These are phyloP conservation scores for Empis stercorea DNA, from an alignment of 2,888 invertebrate species.

Conservation along the genomic window DNA sequence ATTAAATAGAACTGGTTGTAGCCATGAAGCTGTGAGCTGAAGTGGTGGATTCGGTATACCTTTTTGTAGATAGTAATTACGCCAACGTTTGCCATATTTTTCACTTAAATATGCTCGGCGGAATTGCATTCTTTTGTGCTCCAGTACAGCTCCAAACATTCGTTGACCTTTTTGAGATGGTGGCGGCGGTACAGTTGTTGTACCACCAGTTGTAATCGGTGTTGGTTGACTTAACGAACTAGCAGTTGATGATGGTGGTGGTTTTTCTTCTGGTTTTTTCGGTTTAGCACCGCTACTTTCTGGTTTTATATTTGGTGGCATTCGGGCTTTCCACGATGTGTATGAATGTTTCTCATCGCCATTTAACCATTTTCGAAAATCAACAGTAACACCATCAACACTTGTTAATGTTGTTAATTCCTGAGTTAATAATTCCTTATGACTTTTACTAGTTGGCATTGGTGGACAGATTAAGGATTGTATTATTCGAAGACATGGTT, in stretches of 20 bases:
- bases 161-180: conserved; percentile 11
- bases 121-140: conserved; percentile 29
- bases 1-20: conserved; percentile 85
- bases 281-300: conserved; percentile 19
- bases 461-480: conserved; percentile 65
- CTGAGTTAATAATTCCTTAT: conserved; percentile 42
- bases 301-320: conserved; percentile 37
- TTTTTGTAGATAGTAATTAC: conserved; percentile 28
- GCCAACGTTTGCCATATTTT: conserved; percentile 64
- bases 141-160: conserved; percentile 16
- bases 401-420: conserved; percentile 42
- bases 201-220: conserved; percentile 2
- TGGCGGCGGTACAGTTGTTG: conserved; percentile 5
- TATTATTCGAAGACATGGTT: conserved; percentile 87
- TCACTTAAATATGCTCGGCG: conserved; percentile 50
- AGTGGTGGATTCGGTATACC: conserved; percentile 35
- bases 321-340: conserved; percentile 55
- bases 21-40: conserved; percentile 55
- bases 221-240: conserved; percentile 4
- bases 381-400: conserved; percentile 51
- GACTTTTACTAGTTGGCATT: conserved; percentile 41
- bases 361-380: conserved; percentile 59
- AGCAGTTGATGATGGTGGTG: conserved; percentile 13
- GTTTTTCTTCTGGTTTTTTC: conserved; percentile 20
- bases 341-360: conserved; percentile 57